These are phyloP conservation scores for Coelogynopora nodosa DNA, from an alignment of 2,888 invertebrate genomes.

Conservation along the genomic window DNA sequence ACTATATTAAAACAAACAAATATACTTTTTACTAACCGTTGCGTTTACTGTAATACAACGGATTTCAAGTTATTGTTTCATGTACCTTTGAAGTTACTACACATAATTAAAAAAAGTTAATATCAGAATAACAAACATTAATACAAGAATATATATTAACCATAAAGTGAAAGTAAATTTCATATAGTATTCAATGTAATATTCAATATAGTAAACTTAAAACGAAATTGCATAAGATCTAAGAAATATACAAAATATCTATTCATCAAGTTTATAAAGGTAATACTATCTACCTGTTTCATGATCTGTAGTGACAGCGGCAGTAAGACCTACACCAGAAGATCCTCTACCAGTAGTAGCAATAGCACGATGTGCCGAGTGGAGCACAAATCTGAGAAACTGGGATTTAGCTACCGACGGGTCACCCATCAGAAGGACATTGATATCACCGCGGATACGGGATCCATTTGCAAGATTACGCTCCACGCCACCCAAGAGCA, in stretches of 20 bases:
- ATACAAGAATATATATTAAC: no score
- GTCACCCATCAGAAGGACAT: slow-evolving; percentile 89
- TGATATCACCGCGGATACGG: slow-evolving; percentile 70
- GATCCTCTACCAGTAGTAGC: slow-evolving; percentile 95
- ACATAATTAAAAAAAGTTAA: not conserved
- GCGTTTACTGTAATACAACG: no score
- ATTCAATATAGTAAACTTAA: no score
- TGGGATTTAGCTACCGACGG: slow-evolving; percentile 99
- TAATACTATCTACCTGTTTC: slow-evolving; percentile 92
- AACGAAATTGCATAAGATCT: no score
- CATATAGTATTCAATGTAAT: no score
- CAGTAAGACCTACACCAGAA: slow-evolving; percentile 95
- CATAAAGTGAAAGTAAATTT: no score
- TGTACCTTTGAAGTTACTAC: no score
- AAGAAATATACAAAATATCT: no score
- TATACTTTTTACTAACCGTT: no score
- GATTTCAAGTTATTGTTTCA: no score
- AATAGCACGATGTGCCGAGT: slow-evolving; percentile 89
- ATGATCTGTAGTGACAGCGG: slow-evolving; percentile 90
- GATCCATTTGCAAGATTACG: slow-evolving; percentile 71
- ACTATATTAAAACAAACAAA: no score
- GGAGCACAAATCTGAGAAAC: slow-evolving; percentile 75
- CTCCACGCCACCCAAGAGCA: slow-evolving; percentile 89
- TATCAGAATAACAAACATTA: not conserved
- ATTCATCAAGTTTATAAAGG: no score